Evolutionary conservation across 1,140 invertebrate species (phyloP).

Genomic region (Agrypnia vestita): DNA sequence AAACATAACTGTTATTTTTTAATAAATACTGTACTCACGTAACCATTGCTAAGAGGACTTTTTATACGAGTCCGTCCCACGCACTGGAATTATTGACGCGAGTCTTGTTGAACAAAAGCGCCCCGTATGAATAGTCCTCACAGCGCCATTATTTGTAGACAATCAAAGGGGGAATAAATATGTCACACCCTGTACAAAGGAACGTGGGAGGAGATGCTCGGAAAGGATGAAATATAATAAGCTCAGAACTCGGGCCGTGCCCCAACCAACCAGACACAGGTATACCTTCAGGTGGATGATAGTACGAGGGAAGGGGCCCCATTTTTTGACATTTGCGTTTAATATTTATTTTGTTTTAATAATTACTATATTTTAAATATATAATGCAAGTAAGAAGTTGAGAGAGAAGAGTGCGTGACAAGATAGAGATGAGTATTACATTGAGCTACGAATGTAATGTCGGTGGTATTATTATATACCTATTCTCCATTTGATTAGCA

Average conservation of each 20-base stretch:
- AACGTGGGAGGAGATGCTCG: slow-evolving; percentile 2
- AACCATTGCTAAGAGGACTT: background rate
- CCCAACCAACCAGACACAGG: background rate
- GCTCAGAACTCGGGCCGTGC: slow-evolving; percentile 9
- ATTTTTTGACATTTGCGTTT: too few species aligned
- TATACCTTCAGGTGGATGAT: background rate
- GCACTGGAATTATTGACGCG: background rate
- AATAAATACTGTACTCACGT: background rate
- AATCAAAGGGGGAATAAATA: slow-evolving; percentile 51
- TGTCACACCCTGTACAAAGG: slow-evolving; percentile 42
- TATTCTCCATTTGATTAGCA: too few species aligned
- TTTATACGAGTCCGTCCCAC: too few species aligned
- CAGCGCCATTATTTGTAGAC: slow-evolving; percentile 32
- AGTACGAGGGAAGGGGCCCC: too few species aligned
- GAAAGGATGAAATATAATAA: slow-evolving; percentile 26
- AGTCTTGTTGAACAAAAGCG: slow-evolving; percentile 1
- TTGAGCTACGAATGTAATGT: too few species aligned
- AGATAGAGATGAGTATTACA: too few species aligned
- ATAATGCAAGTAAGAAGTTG: too few species aligned
- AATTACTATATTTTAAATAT: too few species aligned
- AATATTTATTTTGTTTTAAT: too few species aligned
- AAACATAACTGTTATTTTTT: background rate
- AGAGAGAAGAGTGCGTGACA: too few species aligned
- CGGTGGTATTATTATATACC: too few species aligned
- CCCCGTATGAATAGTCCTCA: slow-evolving; percentile 8